A percentile compares a stretch with the other conserved stretches of the same genome.
phyloP scores from a whole-genome alignment of 1,140 invertebrate genomes.

The Nixonia krombeini region DNA sequence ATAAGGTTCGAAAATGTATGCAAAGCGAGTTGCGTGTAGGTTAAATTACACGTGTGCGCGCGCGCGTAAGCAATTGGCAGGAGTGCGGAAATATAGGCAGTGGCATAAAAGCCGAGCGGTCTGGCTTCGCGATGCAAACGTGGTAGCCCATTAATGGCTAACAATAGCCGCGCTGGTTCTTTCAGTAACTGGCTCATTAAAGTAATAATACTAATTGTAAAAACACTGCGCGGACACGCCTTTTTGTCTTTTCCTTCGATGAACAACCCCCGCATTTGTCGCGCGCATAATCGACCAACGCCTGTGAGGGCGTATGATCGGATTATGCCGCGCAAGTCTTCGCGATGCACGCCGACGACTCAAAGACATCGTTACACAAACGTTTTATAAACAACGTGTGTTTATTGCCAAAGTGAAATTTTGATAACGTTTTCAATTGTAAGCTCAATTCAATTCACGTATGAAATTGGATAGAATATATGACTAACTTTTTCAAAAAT shows the following conservation, averaged over 20 bases:
- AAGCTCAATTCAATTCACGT: no score
- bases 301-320: no score
- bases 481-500: no score
- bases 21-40: neutral
- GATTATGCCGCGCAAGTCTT: no score
- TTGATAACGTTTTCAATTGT: no score
- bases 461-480: no score
- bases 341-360: no score
- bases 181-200: conserved; percentile 59
- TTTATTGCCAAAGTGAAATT: no score
- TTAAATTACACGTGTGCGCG: conserved; percentile 7
- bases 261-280: conserved; percentile 9
- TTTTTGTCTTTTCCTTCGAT: conserved; percentile 59
- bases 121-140: conserved; percentile 59
- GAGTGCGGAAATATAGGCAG: conserved; percentile 30
- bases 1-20: neutral
- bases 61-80: neutral
- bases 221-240: conserved; percentile 54
- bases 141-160: conserved; percentile 54
- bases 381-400: no score
- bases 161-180: conserved; percentile 48
- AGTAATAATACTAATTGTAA: conserved; percentile 61
- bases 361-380: no score
- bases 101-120: conserved; percentile 43
- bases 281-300: neutral